Base-by-base conservation (phyloP, 1,140 invertebrate species). In the Drosophila kanapiae region DNA sequence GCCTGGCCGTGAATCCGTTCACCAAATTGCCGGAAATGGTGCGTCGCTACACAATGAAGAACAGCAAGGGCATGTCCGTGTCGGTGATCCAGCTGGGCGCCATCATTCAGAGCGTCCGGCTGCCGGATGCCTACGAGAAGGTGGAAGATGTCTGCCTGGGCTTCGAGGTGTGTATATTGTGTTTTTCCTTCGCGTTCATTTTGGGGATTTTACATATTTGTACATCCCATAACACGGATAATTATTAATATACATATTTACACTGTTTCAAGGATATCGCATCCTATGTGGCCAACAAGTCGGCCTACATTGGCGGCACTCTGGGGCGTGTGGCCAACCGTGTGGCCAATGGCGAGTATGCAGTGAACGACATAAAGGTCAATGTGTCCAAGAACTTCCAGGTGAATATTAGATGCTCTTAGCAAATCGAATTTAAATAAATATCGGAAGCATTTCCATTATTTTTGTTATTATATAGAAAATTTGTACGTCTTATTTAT, bases 301-400 rank as follows among this genome's bases (percentile, higher is more conserved):
- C 95, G 63, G 95, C 96, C 0, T 98, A 98, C 87, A 96, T 99
- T 86, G 98, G 98, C 7, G 96, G 96, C 0, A 96, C 97, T 0
- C 94, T 99, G 37, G 98, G 98, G 6, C 94, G 98, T 75, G 96
- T 98, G 47, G 97, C 97, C 0, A 99, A 99, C 93, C 94, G 98
- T 42, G 98, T 98, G 74, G 95, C 94, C 0, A 94, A 95, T 49
- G 97, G 94, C 3, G 93, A 93, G 78, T 97, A 98, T 75, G 88
- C 67, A 4, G 90, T 99, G 3, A 95, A 96, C 72, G 96, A 95
- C 2, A 90, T 94, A 38, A 94, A 93, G 7, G 97, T 97, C 81
- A 85, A 94, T 13, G 91, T 99, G 13, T 95, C 94, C 1, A 95
- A 95, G 53, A 99, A 99, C 88, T 92, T 94, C 31, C 94, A 95